A percentile compares a stretch with the other conserved stretches of the same genome.
Conservation (phyloP, 2,797 vertebrate species). For the Cossypha heuglini region DNA sequence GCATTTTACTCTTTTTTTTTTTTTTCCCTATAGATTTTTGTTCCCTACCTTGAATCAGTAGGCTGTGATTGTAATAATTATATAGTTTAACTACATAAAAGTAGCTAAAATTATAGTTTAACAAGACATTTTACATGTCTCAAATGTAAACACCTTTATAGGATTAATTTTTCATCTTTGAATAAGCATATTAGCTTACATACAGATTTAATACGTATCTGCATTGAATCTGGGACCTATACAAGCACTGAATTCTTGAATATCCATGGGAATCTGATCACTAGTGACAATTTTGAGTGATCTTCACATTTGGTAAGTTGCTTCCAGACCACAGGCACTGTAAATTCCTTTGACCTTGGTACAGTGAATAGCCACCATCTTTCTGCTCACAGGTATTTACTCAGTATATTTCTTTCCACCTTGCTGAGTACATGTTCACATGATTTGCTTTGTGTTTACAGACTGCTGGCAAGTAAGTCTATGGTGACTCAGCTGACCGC, state of each 20-base stretch:
- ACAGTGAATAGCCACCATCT: neutral
- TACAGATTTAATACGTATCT: neutral
- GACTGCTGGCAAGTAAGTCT: neutral
- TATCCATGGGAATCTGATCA: neutral
- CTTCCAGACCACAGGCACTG: neutral
- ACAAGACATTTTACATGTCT: neutral
- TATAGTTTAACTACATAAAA: neutral
- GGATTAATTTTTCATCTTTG: slow-evolving; percentile 7
- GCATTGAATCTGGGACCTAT: neutral
- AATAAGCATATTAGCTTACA: neutral
- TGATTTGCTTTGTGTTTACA: neutral
- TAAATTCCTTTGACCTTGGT: neutral
- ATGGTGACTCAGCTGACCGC: neutral
- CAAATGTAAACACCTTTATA: neutral
- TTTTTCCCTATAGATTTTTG: neutral
- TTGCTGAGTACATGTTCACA: neutral
- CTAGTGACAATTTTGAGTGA: neutral
- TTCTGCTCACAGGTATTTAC: neutral
- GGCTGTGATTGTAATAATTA: neutral
- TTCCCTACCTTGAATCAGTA: neutral
- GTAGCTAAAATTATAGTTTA: neutral
- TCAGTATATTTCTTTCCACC: neutral
- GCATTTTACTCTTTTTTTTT: neutral
- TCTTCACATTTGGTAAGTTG: neutral
- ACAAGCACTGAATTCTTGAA: neutral